phyloP scores from a whole-genome alignment of 1,140 invertebrate species.

The Linepithema humile region DNA sequence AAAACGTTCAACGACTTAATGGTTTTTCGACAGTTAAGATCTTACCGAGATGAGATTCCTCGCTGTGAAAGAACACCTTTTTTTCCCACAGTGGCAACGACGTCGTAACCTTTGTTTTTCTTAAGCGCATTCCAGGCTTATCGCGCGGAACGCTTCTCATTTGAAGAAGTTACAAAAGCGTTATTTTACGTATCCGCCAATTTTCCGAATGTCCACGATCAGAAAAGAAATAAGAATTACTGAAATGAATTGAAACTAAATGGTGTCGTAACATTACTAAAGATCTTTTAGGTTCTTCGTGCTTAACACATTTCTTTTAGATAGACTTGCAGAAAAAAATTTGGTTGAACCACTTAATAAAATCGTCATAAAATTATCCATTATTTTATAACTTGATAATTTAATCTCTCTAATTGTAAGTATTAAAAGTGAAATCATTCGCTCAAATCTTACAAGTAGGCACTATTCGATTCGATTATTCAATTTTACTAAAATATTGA shows the following conservation, averaged over 20 bases:
- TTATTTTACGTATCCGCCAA: slow-evolving; percentile 8
- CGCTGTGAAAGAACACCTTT: neutral
- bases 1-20: slow-evolving; percentile 40
- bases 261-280: neutral
- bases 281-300: neutral
- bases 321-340: neutral
- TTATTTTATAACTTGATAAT: too few species aligned
- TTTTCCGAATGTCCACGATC: slow-evolving; percentile 12
- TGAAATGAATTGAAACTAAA: neutral
- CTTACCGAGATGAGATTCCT: slow-evolving; percentile 1
- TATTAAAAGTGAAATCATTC: neutral
- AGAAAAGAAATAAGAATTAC: neutral
- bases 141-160: neutral
- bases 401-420: neutral
- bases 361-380: neutral
- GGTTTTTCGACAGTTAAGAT: slow-evolving; percentile 40
- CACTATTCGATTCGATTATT: neutral
- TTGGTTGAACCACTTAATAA: neutral
- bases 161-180: neutral
- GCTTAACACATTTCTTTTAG: neutral
- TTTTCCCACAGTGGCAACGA: neutral
- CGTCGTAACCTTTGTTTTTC: slow-evolving; percentile 26
- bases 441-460: neutral
- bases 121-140: slow-evolving; percentile 5
- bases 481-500: neutral